Conservation (phyloP, 2,888 invertebrate species). For the Eueremaeus valkanovi region DNA sequence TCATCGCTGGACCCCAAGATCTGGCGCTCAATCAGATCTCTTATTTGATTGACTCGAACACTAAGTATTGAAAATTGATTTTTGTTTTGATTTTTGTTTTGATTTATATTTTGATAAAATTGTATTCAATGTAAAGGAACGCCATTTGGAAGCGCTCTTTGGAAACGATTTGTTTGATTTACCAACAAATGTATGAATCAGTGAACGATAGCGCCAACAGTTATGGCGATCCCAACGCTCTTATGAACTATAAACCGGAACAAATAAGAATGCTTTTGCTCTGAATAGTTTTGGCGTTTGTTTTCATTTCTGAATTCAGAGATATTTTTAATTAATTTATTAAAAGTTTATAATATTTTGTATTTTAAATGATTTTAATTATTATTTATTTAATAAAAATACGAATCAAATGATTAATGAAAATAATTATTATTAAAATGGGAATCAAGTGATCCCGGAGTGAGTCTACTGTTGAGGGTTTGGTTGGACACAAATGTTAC, state of each 20-base stretch:
- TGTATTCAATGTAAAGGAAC: conserved; percentile 50
- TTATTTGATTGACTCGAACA: conserved; percentile 1
- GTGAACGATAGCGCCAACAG: conserved; percentile 73
- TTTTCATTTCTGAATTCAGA: no score
- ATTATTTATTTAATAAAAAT: no score
- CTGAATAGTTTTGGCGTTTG: no score
- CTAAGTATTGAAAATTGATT: conserved; percentile 27
- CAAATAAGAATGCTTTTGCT: conserved; percentile 43
- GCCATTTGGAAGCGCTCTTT: conserved; percentile 51
- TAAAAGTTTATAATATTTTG: no score
- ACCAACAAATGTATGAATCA: conserved; percentile 69
- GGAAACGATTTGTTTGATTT: conserved; percentile 53
- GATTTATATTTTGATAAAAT: conserved; percentile 8
- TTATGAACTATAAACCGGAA: conserved; percentile 44
- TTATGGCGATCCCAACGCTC: conserved; percentile 60
- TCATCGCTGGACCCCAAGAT: conserved; percentile 76
- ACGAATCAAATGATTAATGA: no score
- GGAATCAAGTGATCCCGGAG: no score
- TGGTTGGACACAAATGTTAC: no score
- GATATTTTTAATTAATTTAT: no score
- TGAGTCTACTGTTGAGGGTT: no score
- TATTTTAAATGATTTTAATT: no score
- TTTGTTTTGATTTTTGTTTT: conserved; percentile 20
- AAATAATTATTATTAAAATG: no score
- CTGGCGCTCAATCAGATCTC: conserved; percentile 74